Conservation (phyloP, 2,888 invertebrate species). For the Rhopalosiphum nymphaeae region DNA sequence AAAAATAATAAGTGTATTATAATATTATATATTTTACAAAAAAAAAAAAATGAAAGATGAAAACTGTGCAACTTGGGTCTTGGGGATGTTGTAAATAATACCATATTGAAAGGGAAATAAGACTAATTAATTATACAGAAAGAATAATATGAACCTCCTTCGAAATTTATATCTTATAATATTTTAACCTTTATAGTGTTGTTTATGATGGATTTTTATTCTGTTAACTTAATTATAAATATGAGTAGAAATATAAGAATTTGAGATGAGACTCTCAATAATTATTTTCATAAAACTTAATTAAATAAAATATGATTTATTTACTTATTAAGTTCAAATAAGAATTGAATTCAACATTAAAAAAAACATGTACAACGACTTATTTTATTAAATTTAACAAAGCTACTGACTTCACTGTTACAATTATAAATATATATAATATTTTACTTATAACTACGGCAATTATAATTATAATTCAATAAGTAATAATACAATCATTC, state of each 20-base stretch:
- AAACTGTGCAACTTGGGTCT: neutral
- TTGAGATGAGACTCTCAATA: neutral
- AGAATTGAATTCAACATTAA: neutral
- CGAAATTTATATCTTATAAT: conserved; percentile 2
- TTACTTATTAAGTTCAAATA: neutral
- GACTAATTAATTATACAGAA: neutral
- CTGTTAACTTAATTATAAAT: neutral
- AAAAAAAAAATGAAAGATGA: neutral
- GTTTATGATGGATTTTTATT: neutral
- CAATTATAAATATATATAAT: neutral
- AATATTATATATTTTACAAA: neutral
- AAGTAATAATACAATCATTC: neutral
- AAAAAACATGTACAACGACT: neutral
- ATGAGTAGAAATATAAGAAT: neutral
- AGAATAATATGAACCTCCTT: neutral
- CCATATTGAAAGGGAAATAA: neutral
- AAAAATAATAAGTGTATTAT: neutral
- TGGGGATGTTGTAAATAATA: neutral
- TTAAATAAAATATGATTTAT: conserved; percentile 3
- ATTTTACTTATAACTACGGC: neutral
- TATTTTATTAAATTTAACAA: neutral
- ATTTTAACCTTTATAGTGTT: neutral
- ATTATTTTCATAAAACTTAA: neutral
- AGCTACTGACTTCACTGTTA: neutral
- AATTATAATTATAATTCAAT: neutral